phyloP scores from a whole-genome alignment of 2,113 vertebrate species.

The Neofelis nebulosa region DNA sequence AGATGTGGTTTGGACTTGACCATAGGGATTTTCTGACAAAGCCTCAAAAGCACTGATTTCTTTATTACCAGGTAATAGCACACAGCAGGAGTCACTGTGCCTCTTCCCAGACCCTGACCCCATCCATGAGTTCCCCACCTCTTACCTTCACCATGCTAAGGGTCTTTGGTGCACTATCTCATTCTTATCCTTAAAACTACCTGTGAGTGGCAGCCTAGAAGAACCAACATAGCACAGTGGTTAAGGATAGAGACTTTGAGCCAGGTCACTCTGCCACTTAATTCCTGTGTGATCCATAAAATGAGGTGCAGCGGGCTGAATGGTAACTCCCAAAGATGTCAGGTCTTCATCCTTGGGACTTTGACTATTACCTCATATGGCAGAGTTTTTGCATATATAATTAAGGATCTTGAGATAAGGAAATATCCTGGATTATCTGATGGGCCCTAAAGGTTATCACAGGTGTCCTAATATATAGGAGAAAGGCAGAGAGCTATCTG shows the following conservation, averaged over 20 bases:
- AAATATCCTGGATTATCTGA: neutral
- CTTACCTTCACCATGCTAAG: neutral
- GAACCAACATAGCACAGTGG: neutral
- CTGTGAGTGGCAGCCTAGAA: neutral
- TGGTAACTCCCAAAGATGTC: neutral
- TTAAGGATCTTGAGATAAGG: neutral
- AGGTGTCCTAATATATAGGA: neutral
- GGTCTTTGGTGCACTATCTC: neutral
- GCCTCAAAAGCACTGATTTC: neutral
- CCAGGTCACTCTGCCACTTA: neutral
- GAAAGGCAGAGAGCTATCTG: neutral
- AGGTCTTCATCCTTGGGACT: neutral
- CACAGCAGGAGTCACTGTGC: neutral
- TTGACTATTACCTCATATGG: neutral
- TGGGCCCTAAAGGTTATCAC: neutral
- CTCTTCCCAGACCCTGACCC: neutral
- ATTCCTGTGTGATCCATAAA: neutral
- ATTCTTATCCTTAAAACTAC: neutral
- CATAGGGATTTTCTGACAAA: neutral
- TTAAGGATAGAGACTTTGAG: neutral
- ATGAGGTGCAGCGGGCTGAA: neutral
- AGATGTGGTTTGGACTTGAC: neutral
- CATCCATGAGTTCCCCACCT: neutral
- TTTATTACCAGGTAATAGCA: neutral
- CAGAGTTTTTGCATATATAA: neutral